phyloP scores from a whole-genome alignment of 2,113 vertebrate genomes.

The Dryoscopus gambensis region DNA sequence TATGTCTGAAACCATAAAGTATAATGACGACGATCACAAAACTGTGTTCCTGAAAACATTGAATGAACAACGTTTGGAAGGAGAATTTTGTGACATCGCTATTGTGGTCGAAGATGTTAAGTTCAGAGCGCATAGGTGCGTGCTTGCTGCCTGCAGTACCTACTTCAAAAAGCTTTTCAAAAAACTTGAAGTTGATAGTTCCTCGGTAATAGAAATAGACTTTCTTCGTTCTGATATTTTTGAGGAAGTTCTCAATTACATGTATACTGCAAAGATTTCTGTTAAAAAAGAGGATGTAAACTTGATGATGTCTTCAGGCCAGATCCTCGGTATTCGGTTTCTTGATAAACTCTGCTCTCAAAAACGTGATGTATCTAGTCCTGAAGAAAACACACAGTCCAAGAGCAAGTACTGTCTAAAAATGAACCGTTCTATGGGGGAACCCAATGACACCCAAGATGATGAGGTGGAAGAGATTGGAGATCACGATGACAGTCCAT shows the following conservation, averaged over 20 bases:
- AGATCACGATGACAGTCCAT: slow-evolving; percentile 87
- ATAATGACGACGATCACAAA: slow-evolving; percentile 97
- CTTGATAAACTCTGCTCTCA: slow-evolving; percentile 97
- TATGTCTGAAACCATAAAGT: slow-evolving; percentile 97
- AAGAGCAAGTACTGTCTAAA: slow-evolving; percentile 85
- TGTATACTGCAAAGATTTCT: slow-evolving; percentile 96
- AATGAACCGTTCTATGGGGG: slow-evolving; percentile 81
- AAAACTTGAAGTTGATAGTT: slow-evolving; percentile 92
- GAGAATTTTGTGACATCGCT: slow-evolving; percentile 94
- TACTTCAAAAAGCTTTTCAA: slow-evolving; percentile 98
- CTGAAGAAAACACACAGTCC: slow-evolving; percentile 82
- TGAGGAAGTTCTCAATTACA: slow-evolving; percentile 96
- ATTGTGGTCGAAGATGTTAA: slow-evolving; percentile 96
- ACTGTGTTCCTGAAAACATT: slow-evolving; percentile 94
- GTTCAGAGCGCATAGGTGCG: slow-evolving; percentile 91
- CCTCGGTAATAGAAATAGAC: slow-evolving; percentile 94
- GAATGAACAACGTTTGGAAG: slow-evolving; percentile 92
- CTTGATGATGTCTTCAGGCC: slow-evolving; percentile 98
- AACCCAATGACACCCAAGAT: slow-evolving; percentile 78
- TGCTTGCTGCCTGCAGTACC: slow-evolving; percentile 92
- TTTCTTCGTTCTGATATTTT: slow-evolving; percentile 96
- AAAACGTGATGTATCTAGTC: slow-evolving; percentile 90
- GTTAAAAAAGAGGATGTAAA: slow-evolving; percentile 97
- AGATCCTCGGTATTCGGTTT: slow-evolving; percentile 96
- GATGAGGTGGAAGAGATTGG: slow-evolving; percentile 90